Conservation (phyloP, 2,888 invertebrate species). For the Spodoptera littoralis region DNA sequence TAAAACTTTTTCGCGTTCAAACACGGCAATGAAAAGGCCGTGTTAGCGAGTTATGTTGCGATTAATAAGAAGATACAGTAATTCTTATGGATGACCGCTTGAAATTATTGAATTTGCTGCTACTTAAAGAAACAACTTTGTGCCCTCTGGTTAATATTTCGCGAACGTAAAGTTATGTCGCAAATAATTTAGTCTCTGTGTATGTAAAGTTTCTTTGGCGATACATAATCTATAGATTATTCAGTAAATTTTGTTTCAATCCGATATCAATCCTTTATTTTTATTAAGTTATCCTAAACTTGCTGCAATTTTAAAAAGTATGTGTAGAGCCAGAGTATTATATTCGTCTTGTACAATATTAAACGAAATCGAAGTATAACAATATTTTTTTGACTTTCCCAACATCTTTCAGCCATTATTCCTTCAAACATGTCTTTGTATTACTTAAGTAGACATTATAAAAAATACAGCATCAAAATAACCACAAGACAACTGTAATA, state of each 20-base stretch:
- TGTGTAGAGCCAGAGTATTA: too few relatives aligned
- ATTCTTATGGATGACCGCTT: constrained; percentile 52
- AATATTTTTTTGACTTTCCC: background rate
- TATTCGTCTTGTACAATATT: too few relatives aligned
- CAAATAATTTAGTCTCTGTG: constrained; percentile 46
- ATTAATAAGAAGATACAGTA: constrained; percentile 58
- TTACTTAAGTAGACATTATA: constrained; percentile 31
- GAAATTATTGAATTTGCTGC: constrained; percentile 51
- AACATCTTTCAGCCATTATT: constrained; percentile 9
- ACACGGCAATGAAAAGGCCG: constrained; percentile 62
- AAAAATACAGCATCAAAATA: constrained; percentile 55
- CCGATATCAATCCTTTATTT: too few relatives aligned
- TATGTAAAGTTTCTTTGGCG: constrained; percentile 24
- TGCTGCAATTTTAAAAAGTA: background rate
- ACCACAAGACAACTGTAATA: constrained; percentile 64
- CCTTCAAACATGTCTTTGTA: constrained; percentile 33
- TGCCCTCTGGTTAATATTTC: constrained; percentile 13
- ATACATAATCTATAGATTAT: constrained; percentile 13
- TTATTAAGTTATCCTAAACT: background rate
- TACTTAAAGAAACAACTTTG: constrained; percentile 34
- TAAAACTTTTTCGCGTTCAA: constrained; percentile 65
- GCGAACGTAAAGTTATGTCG: constrained; percentile 23
- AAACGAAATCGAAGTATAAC: too few relatives aligned
- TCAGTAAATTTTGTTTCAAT: background rate
- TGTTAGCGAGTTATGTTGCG: constrained; percentile 61